Evolutionary conservation across 2,797 vertebrate genomes (phyloP), one percentile per base, ranked within the genome.

Genomic region (Sebastes kiyomatsui): DNA sequence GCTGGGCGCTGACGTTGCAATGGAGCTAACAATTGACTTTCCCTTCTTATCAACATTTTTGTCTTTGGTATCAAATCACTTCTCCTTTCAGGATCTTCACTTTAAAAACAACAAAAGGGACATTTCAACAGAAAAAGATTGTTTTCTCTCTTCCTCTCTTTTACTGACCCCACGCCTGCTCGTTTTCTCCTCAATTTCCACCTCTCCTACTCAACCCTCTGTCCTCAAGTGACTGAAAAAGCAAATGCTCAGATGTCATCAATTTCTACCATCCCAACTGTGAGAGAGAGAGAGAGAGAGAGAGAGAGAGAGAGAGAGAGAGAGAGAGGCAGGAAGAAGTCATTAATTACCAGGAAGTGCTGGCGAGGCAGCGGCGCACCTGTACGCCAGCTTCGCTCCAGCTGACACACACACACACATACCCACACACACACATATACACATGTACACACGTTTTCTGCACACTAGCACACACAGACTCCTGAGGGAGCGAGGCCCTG

Each of bases 331-430:
- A 89, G 92, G 92, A 95, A 93, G 84, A 76, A 73, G 88, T 88
- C 54, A 93, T 94, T 93, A 92, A 93, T 94, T 93, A 90, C 91
- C 91, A 95, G 90, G 88, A 94, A 95, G 83, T 87, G 89, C 91
- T 90, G 85, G 90, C 79, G 88, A 92, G 88, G 92, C 93, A 94
- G 84, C 30, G 70, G 89, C 83, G 82, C 93, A 95, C 93, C 94
- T 94, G 94, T 94, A 94, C 70, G 46, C 86, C 89, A 92, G 86
- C 90, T 81, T 86, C 28, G 55, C 87, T 91, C 83, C 89, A 92
- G 92, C 91, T 93, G 92, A 94, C 88, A 83, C 88, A 88, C 75
- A 81, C 76, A 77, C 58, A 59, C 35, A 65, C 66, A 79, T 1
- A 27, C 27, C 4, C 75, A 70, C 56, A 61, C 61, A 64, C 72